These are phyloP conservation scores for Gulo gulo DNA, from an alignment of 2,113 vertebrate genomes.

Conservation along the genomic window DNA sequence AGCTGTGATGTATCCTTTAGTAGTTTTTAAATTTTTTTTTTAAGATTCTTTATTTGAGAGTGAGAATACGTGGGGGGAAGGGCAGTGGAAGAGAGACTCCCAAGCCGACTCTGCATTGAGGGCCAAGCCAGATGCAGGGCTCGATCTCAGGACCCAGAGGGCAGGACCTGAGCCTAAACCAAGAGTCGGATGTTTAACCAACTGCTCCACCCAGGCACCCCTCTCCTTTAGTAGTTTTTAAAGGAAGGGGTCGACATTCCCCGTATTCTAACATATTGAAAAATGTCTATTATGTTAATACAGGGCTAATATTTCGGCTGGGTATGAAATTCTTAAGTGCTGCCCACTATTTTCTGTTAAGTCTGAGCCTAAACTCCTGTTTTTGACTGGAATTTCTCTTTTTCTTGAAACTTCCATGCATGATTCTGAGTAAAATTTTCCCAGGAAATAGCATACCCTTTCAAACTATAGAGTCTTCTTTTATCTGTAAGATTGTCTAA, in stretches of 20 bases:
- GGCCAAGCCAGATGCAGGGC: background rate
- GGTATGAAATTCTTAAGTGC: background rate
- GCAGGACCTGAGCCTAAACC: background rate
- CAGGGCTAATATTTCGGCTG: background rate
- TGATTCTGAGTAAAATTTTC: background rate
- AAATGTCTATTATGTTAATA: background rate
- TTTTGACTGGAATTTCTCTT: background rate
- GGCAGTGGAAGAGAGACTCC: background rate
- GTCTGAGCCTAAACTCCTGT: background rate
- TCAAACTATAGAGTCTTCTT: background rate
- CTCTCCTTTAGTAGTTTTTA: background rate
- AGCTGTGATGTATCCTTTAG: background rate
- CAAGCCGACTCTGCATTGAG: background rate
- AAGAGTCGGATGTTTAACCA: background rate
- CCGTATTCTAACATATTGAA: background rate
- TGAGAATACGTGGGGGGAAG: fast-evolving
- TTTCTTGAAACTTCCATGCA: background rate
- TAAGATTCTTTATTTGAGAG: background rate
- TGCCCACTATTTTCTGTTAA: background rate
- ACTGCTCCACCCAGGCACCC: background rate
- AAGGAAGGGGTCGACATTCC: background rate
- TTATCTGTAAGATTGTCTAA: background rate
- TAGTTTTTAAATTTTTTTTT: background rate
- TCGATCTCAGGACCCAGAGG: background rate
- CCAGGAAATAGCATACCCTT: background rate